Conservation (phyloP, 23 tunicate genomes). For the Ciona savignyi region DNA sequence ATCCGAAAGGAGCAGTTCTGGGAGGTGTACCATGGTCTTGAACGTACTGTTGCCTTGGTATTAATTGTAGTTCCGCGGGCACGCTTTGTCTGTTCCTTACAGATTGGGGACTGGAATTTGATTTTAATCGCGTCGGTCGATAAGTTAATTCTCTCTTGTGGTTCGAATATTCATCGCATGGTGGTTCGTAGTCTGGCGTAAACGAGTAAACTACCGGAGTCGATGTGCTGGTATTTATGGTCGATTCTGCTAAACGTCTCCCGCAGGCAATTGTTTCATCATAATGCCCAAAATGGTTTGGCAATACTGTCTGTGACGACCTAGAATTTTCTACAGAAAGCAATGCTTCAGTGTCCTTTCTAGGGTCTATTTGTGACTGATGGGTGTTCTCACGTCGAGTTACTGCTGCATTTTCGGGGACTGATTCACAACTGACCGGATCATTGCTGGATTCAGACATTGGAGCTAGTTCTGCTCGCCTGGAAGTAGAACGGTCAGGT, state of each 20-base stretch:
- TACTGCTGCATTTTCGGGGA: not conserved
- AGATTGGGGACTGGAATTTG: not conserved
- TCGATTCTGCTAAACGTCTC: not conserved
- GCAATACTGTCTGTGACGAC: not conserved
- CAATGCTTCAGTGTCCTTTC: not conserved
- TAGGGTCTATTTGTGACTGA: not conserved
- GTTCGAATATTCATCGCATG: not conserved
- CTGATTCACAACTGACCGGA: not conserved
- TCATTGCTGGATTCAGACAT: not conserved
- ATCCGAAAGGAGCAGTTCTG: not conserved
- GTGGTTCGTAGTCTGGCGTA: not conserved
- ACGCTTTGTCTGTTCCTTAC: not conserved
- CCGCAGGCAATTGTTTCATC: not conserved
- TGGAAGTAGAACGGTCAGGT: not conserved
- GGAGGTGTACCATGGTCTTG: not conserved
- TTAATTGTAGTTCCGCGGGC: not conserved
- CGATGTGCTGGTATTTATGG: not conserved
- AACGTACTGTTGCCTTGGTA: not conserved
- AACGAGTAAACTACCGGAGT: not conserved
- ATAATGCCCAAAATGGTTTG: not conserved
- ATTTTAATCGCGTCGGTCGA: not conserved
- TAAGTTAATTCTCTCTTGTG: not conserved
- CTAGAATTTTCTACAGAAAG: not conserved
- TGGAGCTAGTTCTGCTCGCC: not conserved
- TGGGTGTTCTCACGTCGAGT: not conserved